phyloP scores from a whole-genome alignment of 2,113 vertebrate species.

The Chloebia gouldiae region DNA sequence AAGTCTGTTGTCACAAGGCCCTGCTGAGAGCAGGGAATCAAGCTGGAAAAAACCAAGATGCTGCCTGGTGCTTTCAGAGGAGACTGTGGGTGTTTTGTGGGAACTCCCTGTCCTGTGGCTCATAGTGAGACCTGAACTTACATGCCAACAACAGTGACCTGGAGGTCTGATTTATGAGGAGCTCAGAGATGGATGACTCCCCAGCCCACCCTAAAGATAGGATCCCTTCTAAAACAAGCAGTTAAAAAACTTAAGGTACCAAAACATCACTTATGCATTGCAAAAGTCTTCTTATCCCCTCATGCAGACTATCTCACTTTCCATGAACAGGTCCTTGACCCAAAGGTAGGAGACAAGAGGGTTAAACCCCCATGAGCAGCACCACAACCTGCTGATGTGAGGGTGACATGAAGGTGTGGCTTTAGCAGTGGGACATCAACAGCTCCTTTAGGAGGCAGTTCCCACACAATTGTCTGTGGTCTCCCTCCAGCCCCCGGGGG shows the following conservation, averaged over 20 bases:
- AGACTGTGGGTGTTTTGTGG: rapidly evolving
- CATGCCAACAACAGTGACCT: rapidly evolving
- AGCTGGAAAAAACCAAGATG: neutral
- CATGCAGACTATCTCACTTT: neutral
- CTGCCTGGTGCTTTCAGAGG: neutral
- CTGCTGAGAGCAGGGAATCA: neutral
- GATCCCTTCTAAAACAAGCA: neutral
- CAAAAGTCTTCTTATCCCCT: neutral
- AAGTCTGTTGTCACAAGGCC: neutral
- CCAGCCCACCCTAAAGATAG: neutral
- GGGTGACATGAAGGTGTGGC: neutral
- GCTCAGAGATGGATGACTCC: neutral
- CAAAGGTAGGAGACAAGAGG: neutral
- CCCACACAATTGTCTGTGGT: neutral
- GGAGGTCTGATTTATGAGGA: neutral
- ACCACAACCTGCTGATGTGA: rapidly evolving
- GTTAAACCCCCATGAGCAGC: neutral
- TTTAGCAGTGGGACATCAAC: rapidly evolving
- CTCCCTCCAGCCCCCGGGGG: neutral
- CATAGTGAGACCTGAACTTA: neutral
- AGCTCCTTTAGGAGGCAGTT: neutral
- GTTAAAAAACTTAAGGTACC: neutral
- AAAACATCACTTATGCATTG: neutral
- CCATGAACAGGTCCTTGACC: neutral
- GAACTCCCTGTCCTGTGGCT: neutral